These are phyloP conservation scores for Potorous gilbertii DNA, from an alignment of 2,797 vertebrate species.

Conservation along the genomic window DNA sequence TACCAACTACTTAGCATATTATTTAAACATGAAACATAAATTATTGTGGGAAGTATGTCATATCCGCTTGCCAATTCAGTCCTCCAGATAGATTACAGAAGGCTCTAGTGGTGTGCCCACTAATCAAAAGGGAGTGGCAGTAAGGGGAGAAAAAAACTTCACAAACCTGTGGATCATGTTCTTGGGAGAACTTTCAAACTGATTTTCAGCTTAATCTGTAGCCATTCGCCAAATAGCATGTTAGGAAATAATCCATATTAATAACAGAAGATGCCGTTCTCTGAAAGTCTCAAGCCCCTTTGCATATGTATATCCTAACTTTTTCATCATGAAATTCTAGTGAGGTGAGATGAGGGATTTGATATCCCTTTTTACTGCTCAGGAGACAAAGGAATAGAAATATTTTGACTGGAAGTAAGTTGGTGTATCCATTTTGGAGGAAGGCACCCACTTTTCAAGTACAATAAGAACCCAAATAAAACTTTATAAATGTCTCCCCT, in stretches of 20 bases:
- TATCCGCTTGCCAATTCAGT: constrained; percentile 81
- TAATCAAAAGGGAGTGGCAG: constrained; percentile 79
- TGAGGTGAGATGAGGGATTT: not conserved
- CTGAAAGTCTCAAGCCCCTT: not conserved
- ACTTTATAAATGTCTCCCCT: not conserved
- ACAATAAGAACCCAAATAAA: not conserved
- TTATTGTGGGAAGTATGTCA: constrained; percentile 79
- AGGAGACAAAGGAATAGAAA: not conserved
- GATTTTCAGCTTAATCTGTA: constrained; percentile 63
- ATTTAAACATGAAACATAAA: constrained; percentile 55
- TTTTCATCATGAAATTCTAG: not conserved
- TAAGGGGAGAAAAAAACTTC: constrained; percentile 66
- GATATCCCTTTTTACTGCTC: not conserved
- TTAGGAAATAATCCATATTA: not conserved
- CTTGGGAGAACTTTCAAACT: constrained; percentile 77
- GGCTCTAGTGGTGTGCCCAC: constrained; percentile 73
- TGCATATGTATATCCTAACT: not conserved
- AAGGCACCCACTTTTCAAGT: not conserved
- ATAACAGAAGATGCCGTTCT: not conserved
- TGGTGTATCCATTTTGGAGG: not conserved
- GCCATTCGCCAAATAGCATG: not conserved
- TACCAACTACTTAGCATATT: not conserved
- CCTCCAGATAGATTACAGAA: constrained; percentile 79
- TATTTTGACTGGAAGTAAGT: not conserved
- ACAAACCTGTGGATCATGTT: constrained; percentile 81